Percentiles rank a stretch among this genome's conserved stretches.
phyloP scores from a whole-genome alignment of 2,113 vertebrate species.

The Hiodon alosoides region DNA sequence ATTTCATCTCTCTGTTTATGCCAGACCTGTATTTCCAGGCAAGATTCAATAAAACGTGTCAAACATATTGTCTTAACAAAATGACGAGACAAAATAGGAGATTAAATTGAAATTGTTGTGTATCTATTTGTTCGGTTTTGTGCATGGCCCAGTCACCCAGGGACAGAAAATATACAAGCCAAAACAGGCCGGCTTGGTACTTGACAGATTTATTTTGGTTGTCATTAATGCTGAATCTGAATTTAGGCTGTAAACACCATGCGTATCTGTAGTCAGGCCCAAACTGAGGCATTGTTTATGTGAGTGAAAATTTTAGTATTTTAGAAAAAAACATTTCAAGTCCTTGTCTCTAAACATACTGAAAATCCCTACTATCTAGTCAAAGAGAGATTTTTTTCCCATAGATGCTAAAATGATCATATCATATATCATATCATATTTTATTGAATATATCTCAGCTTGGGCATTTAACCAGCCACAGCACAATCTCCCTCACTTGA shows the following conservation, averaged over 20 bases:
- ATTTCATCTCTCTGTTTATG: slow-evolving; percentile 13
- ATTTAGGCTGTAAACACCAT: not conserved
- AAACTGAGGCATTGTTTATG: not conserved
- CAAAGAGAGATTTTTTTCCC: no score
- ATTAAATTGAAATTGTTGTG: slow-evolving; percentile 17
- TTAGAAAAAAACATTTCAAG: no score
- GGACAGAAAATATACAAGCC: not conserved
- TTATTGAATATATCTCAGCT: not conserved
- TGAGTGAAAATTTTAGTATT: no score
- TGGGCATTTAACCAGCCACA: not conserved
- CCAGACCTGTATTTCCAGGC: not conserved
- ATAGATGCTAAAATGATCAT: not conserved
- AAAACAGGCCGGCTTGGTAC: not conserved
- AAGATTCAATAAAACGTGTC: slow-evolving; percentile 22
- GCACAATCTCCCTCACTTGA: slow-evolving; percentile 18
- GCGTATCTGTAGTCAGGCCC: not conserved
- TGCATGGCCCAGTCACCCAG: not conserved
- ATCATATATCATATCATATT: not conserved
- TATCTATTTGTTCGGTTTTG: slow-evolving; percentile 13
- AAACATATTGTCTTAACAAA: slow-evolving; percentile 7
- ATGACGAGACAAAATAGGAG: slow-evolving; percentile 12
- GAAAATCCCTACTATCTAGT: no score
- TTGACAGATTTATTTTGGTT: slow-evolving; percentile 5
- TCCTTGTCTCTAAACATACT: no score
- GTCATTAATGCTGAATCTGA: not conserved